Evolutionary conservation across 2,888 invertebrate species (phyloP), one percentile per base, ranked within the genome.

Genomic region (Eupithecia centaureata): DNA sequence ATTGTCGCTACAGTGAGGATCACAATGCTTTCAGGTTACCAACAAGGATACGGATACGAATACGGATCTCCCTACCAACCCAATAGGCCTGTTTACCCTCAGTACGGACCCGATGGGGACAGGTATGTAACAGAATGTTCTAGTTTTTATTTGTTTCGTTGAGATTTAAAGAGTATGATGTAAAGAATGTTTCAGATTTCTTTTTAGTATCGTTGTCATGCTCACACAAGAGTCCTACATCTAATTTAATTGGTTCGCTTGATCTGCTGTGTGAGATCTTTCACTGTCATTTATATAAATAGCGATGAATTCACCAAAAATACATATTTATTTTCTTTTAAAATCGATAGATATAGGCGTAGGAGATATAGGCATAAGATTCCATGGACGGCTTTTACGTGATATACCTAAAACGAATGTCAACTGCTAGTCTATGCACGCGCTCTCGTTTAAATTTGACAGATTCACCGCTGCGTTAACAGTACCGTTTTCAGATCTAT

Each of bases 1-100:
- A 32, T n/a, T 13, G 15, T 52, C 13, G n/a, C 15, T 58, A 7
- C 58, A 60, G 32, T 51, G 30, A 42, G 0, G 1, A 30, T 35
- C n/a, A 12, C 42, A 65, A 30, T 35, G 32, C n/a, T 91, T 92
- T 77, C 94, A 89, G 95, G 95, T 82, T 95, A 95, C 91, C 95
- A 95, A 82, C 94, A 95, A 83, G 95, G 94, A 76, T 94, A 94
- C 83, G 96, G 95, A 81, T 95, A 95, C 77, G 95, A 95, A 88
- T 96, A 95, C 82, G 95, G 95, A 80, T 93, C 95, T 77, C 94
- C 95, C 75, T 95, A 95, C 85, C 95, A 95, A 78, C 94, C 95
- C 73, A 96, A 96, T 88, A 95, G 96, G 94, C 96, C 96, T 82
- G 96, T 96, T 81, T 96, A 96, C 84, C 96, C 96, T 81, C 96